A percentile compares a stretch with the other conserved stretches of the same genome.
These are phyloP conservation scores for Reticulitermes speratus DNA, from an alignment of 1,140 invertebrate genomes.

Conservation along the genomic window DNA sequence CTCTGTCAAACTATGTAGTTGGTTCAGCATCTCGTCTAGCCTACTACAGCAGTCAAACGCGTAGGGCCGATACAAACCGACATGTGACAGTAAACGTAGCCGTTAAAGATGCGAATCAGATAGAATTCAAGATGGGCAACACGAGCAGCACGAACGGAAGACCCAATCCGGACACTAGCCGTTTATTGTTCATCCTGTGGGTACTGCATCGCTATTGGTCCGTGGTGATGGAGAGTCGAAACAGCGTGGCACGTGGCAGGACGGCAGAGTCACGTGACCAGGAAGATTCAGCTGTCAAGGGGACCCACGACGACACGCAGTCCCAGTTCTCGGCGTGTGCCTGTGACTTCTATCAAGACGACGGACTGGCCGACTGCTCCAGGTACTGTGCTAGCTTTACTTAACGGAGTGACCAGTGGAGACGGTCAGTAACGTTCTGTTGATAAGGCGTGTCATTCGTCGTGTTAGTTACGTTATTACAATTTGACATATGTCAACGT, in stretches of 20 bases:
- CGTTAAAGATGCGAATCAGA: neutral
- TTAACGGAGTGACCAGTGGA: too few species aligned
- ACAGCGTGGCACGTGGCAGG: neutral
- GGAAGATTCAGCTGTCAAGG: neutral
- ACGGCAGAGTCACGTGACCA: neutral
- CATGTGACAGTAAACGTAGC: too few species aligned
- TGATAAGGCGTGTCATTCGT: too few species aligned
- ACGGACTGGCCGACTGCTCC: neutral
- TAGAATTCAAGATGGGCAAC: neutral
- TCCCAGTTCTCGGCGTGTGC: neutral
- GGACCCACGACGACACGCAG: neutral
- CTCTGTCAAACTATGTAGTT: too few species aligned
- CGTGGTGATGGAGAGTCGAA: neutral
- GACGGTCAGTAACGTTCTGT: too few species aligned
- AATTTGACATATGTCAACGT: too few species aligned
- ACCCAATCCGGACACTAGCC: neutral
- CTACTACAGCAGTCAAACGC: too few species aligned
- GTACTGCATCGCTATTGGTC: neutral
- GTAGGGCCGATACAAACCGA: too few species aligned
- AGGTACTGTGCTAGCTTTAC: neutral
- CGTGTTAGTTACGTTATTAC: too few species aligned
- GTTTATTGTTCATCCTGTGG: neutral
- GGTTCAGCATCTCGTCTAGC: too few species aligned
- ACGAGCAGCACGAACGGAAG: neutral
- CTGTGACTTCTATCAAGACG: neutral